Conservation (phyloP, 2,888 invertebrate species). For the Temnothorax rugatulus region DNA sequence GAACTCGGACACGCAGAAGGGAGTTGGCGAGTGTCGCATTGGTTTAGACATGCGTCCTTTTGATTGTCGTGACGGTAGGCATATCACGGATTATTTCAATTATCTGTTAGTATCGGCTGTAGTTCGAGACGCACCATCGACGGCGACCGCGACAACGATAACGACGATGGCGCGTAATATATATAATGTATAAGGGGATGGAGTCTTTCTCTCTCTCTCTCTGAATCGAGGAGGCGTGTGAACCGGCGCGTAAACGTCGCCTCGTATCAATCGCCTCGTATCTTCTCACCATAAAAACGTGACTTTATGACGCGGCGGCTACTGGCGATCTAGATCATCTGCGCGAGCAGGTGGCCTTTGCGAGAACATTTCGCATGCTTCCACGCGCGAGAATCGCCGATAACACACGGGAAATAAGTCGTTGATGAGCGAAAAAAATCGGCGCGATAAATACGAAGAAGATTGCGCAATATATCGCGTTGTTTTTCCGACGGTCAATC, state of each 20-base stretch:
- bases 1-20: conserved; percentile 4
- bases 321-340: conserved; percentile 35
- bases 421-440: not conserved
- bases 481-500: conserved; percentile 36
- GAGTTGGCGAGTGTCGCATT: conserved; percentile 7
- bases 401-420: not conserved
- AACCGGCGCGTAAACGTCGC: conserved; percentile 68
- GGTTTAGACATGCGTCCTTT: conserved; percentile 10
- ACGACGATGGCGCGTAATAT: conserved; percentile 23
- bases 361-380: conserved; percentile 27
- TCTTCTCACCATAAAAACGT: conserved; percentile 80
- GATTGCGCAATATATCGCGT: not conserved
- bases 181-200: conserved; percentile 12
- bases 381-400: conserved; percentile 15
- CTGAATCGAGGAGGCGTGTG: conserved; percentile 83
- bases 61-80: conserved; percentile 34
- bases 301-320: conserved; percentile 69
- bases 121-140: conserved; percentile 38
- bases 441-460: not conserved
- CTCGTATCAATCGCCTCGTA: conserved; percentile 57
- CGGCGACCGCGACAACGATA: conserved; percentile 49
- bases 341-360: conserved; percentile 51
- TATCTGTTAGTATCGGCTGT: conserved; percentile 65
- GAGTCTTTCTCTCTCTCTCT: not conserved
- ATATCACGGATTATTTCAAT: conserved; percentile 82